Evolutionary conservation across 2,113 vertebrate genomes (phyloP).

Genomic region (Pontoporia blainvillei): DNA sequence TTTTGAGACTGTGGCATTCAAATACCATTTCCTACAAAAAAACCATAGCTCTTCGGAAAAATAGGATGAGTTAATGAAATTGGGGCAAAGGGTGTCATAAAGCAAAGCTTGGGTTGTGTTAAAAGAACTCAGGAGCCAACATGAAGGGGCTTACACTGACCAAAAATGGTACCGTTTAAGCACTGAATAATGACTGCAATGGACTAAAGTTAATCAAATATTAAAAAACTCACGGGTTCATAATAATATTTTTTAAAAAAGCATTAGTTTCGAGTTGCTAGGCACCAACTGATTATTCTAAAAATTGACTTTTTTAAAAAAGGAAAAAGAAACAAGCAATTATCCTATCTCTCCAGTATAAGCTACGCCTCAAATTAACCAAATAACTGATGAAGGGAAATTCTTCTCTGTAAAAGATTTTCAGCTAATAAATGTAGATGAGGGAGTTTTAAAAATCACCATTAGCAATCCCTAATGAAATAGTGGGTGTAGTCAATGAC

Average conservation of each 20-base stretch:
- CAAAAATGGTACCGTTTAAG: neutral
- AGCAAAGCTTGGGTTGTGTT: neutral
- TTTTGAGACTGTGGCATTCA: neutral
- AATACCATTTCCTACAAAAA: neutral
- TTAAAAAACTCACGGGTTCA: neutral
- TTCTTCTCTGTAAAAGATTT: neutral
- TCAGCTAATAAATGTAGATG: neutral
- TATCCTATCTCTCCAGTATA: neutral
- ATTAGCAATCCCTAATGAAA: neutral
- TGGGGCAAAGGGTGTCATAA: neutral
- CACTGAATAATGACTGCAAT: neutral
- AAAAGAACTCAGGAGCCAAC: neutral
- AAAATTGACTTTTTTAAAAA: neutral
- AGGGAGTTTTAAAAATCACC: neutral
- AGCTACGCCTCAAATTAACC: neutral
- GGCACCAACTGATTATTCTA: slow-evolving; percentile 14
- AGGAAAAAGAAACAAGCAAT: neutral
- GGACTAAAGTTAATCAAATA: slow-evolving; percentile 21
- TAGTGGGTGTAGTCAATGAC: neutral
- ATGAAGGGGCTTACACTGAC: neutral
- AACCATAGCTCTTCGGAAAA: neutral
- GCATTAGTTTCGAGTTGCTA: neutral
- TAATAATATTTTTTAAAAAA: neutral
- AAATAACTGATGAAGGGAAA: neutral
- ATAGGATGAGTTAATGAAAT: neutral